Base-by-base conservation (phyloP, 2,888 invertebrate genomes). In the Chelonus formosanus region DNA sequence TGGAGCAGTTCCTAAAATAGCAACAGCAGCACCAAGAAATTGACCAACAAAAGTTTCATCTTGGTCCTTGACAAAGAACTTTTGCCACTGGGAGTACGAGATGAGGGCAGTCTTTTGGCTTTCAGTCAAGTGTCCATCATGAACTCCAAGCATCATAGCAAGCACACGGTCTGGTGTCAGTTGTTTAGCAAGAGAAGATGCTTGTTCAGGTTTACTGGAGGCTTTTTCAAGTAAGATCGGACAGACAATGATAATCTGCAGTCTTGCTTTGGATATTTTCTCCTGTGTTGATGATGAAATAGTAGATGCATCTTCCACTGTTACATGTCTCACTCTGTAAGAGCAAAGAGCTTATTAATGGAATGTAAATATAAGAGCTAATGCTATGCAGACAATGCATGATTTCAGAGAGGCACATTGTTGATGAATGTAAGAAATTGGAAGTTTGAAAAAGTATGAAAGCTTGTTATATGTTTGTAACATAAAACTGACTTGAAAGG, bases 31-130 rank as follows among this genome's bases (percentile, higher is more conserved):
- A 0, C 91, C 91, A n/a, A 95, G 85, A 78, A 95, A 92, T 69
- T 93, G 92, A 71, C 92, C 92, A 44, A 94, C 93, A 79, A 94
- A 93, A 0, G 91, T 90, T 61, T 92, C 92, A 82, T 95, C 95
- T 79, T 94, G 92, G 78, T 94, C 94, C 57, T 91, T 90, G 20
- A 92, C 91, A 53, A 88, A 88, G 85, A 93, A 91, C 80, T 92
- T 90, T 67, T 90, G 90, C 95, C 95, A 95, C 76, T 91, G 90
- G 67, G 90, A 89, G 79, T 92, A 94, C 54, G 89, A 88, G 3
- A 91, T 89, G 73, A 93, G 87, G 57, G 90, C 92, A 87, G 83
- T 36, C 80, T 88, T 89, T 76, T 93, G 92, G 69, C 87, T 86
- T 62, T 91, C 89, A 64, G 89, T 88, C 54, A 94, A 85, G 74